Conservation (phyloP, 2,797 vertebrate species). For the Lepidocolaptes lacrymiger region DNA sequence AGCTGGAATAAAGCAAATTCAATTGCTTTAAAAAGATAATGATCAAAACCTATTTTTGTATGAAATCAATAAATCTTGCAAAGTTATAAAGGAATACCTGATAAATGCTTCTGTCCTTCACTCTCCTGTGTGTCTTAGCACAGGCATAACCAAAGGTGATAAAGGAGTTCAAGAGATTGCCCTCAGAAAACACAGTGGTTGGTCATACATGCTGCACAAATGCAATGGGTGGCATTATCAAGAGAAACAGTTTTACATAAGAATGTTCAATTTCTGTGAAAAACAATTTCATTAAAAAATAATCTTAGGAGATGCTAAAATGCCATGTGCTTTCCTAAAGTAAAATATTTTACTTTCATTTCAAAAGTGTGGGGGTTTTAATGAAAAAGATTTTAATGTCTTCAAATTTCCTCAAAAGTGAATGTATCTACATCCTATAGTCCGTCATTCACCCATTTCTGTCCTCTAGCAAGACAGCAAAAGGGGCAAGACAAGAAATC, state of each 20-base stretch:
- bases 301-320: neutral
- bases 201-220: neutral
- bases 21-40: neutral
- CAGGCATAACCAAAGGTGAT: neutral
- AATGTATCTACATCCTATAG: neutral
- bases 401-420: neutral
- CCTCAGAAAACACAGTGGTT: neutral
- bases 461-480: neutral
- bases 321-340: neutral
- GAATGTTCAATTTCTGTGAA: neutral
- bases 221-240: neutral
- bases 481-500: neutral
- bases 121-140: neutral
- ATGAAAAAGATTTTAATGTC: neutral
- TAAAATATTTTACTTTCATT: neutral
- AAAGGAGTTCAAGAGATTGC: neutral
- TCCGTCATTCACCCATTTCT: neutral
- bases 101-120: neutral
- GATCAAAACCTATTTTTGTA: slow-evolving; percentile 6
- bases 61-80: slow-evolving; percentile 8
- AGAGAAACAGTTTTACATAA: neutral
- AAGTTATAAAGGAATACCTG: neutral
- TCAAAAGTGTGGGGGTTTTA: accelerated
- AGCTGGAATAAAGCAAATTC: neutral
- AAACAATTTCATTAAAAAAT: neutral